These are phyloP conservation scores for Andrena bicolor DNA, from an alignment of 2,888 invertebrate species.

Conservation along the genomic window DNA sequence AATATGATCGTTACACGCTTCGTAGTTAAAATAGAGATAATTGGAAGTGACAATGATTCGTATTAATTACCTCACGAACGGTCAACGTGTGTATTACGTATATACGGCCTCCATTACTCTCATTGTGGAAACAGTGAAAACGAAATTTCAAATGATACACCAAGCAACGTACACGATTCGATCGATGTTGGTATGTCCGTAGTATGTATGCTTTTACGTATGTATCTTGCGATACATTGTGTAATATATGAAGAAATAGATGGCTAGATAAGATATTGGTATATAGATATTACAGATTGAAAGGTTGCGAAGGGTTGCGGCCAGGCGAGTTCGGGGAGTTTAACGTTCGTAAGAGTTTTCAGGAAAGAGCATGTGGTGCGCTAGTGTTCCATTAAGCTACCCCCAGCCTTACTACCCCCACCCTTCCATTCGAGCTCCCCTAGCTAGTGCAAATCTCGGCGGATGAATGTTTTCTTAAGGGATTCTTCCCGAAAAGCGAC, in stretches of 20 bases:
- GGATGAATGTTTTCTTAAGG: conserved; percentile 84
- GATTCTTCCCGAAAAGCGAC: conserved; percentile 80
- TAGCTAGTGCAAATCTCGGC: conserved; percentile 84
- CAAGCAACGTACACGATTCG: not conserved
- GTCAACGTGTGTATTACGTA: not conserved
- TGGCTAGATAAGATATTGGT: not conserved
- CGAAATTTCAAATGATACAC: not conserved
- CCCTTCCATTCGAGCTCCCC: conserved; percentile 79
- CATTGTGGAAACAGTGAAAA: not conserved
- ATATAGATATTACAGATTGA: not conserved
- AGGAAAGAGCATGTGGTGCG: conserved; percentile 65
- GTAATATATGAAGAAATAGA: not conserved
- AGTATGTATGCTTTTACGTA: not conserved
- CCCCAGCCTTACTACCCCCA: conserved; percentile 79
- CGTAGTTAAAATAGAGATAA: too few relatives aligned
- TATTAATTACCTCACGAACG: not conserved
- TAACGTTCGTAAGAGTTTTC: conserved; percentile 56
- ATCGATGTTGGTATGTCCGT: not conserved
- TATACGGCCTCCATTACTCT: not conserved
- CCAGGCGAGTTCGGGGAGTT: conserved; percentile 34
- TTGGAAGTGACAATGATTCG: not conserved
- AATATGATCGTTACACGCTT: too few relatives aligned
- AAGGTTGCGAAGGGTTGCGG: not conserved
- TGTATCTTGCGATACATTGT: not conserved
- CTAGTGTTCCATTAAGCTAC: conserved; percentile 71